Percentiles rank a stretch among this genome's conserved stretches.
These are phyloP conservation scores for Geophilus truncorum DNA, from an alignment of 2,888 invertebrate species.

Conservation along the genomic window DNA sequence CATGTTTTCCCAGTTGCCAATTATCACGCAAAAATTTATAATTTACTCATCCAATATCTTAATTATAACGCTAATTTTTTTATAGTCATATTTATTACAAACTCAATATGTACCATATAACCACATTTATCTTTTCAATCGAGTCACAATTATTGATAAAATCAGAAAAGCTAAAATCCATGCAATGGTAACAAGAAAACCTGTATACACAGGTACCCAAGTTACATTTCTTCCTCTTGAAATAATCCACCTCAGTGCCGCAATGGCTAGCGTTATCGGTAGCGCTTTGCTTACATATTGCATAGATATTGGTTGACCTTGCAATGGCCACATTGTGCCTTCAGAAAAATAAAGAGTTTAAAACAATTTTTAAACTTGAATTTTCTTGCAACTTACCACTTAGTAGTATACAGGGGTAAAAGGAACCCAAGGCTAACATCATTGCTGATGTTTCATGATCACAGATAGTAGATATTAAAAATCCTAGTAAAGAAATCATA, in stretches of 20 bases:
- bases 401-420: slow-evolving; percentile 85
- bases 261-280: background rate
- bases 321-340: background rate
- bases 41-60: too few relatives aligned
- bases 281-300: background rate
- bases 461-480: slow-evolving; percentile 87
- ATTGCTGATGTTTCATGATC: slow-evolving; percentile 88
- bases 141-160: background rate
- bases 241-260: background rate
- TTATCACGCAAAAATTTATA: too few relatives aligned
- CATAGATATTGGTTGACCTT: background rate
- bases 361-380: too few relatives aligned
- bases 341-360: background rate
- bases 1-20: too few relatives aligned
- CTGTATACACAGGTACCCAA: background rate
- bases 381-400: slow-evolving; percentile 82
- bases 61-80: too few relatives aligned
- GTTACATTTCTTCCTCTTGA: background rate
- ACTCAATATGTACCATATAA: too few relatives aligned
- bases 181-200: background rate
- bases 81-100: too few relatives aligned
- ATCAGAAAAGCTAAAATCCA: background rate
- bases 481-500: slow-evolving; percentile 53
- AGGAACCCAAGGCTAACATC: slow-evolving; percentile 84
- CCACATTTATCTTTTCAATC: background rate